phyloP scores from a whole-genome alignment of 1,140 invertebrate species.

The Tetramorium alpestre region DNA sequence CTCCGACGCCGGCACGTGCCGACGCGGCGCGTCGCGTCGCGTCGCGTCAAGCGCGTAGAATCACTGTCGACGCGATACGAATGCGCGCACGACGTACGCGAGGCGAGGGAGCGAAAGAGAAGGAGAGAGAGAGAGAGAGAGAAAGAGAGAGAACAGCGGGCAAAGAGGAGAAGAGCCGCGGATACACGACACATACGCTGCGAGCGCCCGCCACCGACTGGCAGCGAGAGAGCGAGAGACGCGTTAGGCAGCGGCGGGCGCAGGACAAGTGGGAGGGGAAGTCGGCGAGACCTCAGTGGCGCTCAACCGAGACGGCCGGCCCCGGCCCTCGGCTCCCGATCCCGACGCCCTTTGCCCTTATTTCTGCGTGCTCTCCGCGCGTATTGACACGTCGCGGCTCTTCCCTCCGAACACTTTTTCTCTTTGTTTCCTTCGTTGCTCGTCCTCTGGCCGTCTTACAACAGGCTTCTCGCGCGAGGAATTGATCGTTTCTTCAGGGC shows the following conservation, averaged over 20 bases:
- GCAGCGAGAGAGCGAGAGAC: constrained; percentile 47
- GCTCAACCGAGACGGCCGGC: constrained; percentile 32
- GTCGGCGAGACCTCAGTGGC: constrained; percentile 46
- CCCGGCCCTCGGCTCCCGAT: background rate
- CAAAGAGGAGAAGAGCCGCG: background rate
- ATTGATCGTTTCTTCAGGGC: background rate
- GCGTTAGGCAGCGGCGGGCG: constrained; percentile 18
- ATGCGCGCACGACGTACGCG: background rate
- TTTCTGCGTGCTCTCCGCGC: background rate
- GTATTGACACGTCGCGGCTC: background rate
- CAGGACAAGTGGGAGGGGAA: constrained; percentile 8
- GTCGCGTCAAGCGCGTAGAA: constrained; percentile 1
- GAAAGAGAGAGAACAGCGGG: background rate
- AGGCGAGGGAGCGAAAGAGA: background rate
- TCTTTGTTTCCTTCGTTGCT: background rate
- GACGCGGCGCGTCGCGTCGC: constrained; percentile 45
- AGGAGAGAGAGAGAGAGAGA: background rate
- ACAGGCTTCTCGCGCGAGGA: background rate
- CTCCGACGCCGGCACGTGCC: constrained; percentile 17
- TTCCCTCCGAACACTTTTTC: background rate
- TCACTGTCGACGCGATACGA: constrained; percentile 13
- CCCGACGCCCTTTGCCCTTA: background rate
- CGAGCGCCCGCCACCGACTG: constrained; percentile 76
- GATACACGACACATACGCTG: constrained; percentile 40
- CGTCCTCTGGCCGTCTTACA: too few species aligned